phyloP scores from a whole-genome alignment of 2,113 vertebrate species.

The Cochlearius cochlearius region DNA sequence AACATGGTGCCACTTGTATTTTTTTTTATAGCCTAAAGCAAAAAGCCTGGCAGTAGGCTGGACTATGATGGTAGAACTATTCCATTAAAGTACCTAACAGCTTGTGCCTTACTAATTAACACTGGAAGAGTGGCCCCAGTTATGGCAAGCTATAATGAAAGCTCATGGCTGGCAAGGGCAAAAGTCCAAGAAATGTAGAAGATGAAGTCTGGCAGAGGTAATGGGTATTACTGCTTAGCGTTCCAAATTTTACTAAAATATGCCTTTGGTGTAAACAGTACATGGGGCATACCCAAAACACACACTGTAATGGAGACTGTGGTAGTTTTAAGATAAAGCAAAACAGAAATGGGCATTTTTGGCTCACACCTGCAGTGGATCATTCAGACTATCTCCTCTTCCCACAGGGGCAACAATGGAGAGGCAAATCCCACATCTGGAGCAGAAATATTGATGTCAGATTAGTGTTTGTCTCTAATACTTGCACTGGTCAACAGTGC shows the following conservation, averaged over 20 bases:
- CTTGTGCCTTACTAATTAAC: not conserved
- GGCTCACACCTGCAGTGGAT: not conserved
- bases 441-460: not conserved
- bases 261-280: not conserved
- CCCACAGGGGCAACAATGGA: not conserved
- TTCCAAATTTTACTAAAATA: not conserved
- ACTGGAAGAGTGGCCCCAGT: not conserved
- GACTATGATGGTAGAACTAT: not conserved
- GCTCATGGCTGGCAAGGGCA: not conserved
- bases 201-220: not conserved
- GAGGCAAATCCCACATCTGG: not conserved
- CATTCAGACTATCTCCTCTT: not conserved
- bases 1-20: not conserved
- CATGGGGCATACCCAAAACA: not conserved
- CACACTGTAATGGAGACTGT: not conserved
- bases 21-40: not conserved
- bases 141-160: not conserved
- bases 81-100: not conserved
- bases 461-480: not conserved
- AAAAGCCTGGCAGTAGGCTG: not conserved
- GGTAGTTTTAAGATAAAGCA: not conserved
- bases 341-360: not conserved
- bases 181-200: not conserved
- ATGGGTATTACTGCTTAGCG: not conserved
- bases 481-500: not conserved